These are phyloP conservation scores for Notodromas monacha DNA, from an alignment of 2,888 invertebrate species.

Conservation along the genomic window DNA sequence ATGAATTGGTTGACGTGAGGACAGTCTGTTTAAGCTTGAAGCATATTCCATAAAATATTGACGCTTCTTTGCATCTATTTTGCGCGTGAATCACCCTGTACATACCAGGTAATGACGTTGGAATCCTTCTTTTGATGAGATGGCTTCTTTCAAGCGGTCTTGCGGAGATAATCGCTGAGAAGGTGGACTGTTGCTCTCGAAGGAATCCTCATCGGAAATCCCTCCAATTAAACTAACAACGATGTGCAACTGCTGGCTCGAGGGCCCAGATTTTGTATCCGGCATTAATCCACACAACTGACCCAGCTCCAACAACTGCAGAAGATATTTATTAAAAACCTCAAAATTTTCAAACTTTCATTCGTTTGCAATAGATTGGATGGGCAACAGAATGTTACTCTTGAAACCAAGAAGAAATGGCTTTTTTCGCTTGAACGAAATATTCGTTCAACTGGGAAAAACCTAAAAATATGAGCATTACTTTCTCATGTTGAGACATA, in stretches of 20 bases:
- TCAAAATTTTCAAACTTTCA: no score
- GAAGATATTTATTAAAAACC: no score
- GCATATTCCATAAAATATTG: no score
- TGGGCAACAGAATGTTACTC: background rate
- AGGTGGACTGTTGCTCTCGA: conserved; percentile 14
- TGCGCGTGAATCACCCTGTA: no score
- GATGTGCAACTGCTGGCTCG: conserved; percentile 56
- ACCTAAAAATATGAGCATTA: no score
- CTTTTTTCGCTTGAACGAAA: no score
- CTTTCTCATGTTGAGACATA: no score
- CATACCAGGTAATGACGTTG: conserved; percentile 48
- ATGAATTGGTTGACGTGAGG: background rate
- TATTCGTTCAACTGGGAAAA: no score
- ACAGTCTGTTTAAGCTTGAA: background rate
- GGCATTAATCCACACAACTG: conserved; percentile 66
- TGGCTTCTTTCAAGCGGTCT: conserved; percentile 52
- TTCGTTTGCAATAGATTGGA: no score
- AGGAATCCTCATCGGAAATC: conserved; percentile 30
- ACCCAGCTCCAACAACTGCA: conserved; percentile 44
- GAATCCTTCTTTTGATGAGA: conserved; percentile 60
- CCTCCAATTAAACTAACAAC: conserved; percentile 69
- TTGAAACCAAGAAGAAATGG: no score
- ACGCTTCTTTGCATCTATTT: no score
- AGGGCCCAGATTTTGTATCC: conserved; percentile 25
- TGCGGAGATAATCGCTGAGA: no score